phyloP scores from a whole-genome alignment of 2,113 vertebrate genomes.

The Sturnus vulgaris region DNA sequence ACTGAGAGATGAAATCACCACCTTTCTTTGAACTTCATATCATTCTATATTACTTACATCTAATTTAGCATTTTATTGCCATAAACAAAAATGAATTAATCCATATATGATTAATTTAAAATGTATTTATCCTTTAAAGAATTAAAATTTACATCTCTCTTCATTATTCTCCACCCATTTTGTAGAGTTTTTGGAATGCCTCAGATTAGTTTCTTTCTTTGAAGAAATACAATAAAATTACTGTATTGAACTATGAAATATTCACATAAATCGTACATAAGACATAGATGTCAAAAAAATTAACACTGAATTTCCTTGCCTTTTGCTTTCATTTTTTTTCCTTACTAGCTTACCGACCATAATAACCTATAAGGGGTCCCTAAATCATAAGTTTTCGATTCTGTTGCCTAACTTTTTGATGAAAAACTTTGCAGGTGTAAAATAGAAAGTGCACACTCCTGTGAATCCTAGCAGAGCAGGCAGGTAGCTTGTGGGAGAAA shows the following conservation, averaged over 20 bases:
- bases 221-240: not conserved
- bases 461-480: not conserved
- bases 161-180: not conserved
- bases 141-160: not conserved
- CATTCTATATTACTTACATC: not conserved
- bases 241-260: not conserved
- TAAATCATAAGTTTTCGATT: not conserved
- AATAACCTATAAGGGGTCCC: not conserved
- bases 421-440: not conserved
- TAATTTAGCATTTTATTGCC: not conserved
- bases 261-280: not conserved
- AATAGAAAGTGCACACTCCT: not conserved
- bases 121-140: not conserved
- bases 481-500: not conserved
- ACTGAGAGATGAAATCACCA: not conserved
- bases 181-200: not conserved
- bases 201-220: not conserved
- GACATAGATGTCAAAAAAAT: not conserved
- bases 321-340: not conserved
- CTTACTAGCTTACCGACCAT: not conserved
- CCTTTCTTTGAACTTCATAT: not conserved
- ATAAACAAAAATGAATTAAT: not conserved
- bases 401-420: not conserved
- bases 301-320: not conserved
- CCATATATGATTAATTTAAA: not conserved